These are phyloP conservation scores for Prionace glauca DNA, from an alignment of 2,797 vertebrate species.

Conservation along the genomic window DNA sequence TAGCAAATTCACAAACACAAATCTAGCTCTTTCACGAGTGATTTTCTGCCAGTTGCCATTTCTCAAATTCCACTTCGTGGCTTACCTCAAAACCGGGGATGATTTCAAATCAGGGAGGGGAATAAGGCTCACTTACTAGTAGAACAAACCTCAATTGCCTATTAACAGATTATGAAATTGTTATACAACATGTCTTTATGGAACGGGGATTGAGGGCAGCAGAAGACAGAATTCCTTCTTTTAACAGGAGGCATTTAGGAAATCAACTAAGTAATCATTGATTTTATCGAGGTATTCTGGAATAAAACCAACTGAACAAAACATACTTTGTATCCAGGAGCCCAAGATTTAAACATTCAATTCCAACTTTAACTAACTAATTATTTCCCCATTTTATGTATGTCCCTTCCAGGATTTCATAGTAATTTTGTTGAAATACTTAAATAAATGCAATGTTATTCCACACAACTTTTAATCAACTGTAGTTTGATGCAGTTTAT, in stretches of 20 bases:
- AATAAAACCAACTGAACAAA: not conserved
- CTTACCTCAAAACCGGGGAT: not conserved
- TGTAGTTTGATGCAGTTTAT: not conserved
- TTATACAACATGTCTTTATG: not conserved
- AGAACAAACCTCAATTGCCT: not conserved
- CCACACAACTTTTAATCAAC: not conserved
- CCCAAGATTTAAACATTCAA: not conserved
- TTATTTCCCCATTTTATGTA: no score
- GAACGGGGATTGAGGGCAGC: not conserved
- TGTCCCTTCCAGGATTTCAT: not conserved
- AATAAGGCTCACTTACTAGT: not conserved
- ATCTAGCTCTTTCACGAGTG: not conserved
- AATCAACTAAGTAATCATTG: not conserved
- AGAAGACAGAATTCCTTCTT: not conserved
- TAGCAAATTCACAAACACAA: not conserved
- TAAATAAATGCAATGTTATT: not conserved
- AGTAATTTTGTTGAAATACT: not conserved
- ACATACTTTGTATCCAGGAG: not conserved
- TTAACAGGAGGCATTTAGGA: not conserved
- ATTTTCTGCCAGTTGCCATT: not conserved
- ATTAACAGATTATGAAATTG: not conserved
- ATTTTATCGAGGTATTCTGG: not conserved
- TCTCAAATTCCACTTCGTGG: not conserved
- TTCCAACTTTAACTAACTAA: not conserved
- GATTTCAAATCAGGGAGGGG: not conserved